Conservation (phyloP, 2,888 invertebrate species). For the Saturnia japonica region DNA sequence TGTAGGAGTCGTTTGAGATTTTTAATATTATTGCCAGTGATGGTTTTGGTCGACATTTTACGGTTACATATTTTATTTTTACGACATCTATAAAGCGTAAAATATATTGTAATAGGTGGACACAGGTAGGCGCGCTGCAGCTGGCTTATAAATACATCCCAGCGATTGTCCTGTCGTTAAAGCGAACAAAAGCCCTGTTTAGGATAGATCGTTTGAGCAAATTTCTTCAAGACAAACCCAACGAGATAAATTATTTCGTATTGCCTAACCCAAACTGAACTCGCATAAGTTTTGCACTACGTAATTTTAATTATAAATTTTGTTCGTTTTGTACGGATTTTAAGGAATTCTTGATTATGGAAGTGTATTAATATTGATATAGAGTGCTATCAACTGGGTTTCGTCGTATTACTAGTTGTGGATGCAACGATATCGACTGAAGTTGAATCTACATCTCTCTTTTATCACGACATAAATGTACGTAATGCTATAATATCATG, state of each 20-base stretch:
- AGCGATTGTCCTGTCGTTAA: slow-evolving; percentile 68
- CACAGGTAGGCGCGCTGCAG: slow-evolving; percentile 45
- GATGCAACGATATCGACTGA: too few species aligned
- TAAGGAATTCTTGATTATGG: too few species aligned
- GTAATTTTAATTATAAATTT: background rate
- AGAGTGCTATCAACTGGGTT: too few species aligned
- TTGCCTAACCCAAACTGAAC: background rate
- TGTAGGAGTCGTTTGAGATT: background rate
- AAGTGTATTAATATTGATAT: too few species aligned
- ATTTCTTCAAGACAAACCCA: slow-evolving; percentile 41
- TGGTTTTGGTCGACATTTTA: background rate
- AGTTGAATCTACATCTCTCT: too few species aligned
- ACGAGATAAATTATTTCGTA: slow-evolving; percentile 1
- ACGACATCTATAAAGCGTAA: background rate
- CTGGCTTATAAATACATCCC: slow-evolving; percentile 57
- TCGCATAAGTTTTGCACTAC: background rate
- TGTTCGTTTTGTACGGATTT: too few species aligned
- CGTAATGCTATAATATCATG: too few species aligned
- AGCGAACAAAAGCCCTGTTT: slow-evolving; percentile 55
- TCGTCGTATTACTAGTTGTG: too few species aligned
- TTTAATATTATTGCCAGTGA: background rate
- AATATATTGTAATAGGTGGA: background rate
- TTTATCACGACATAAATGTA: too few species aligned
- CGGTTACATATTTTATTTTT: background rate
- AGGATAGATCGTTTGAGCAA: slow-evolving; percentile 41